phyloP scores from a whole-genome alignment of 2,797 vertebrate genomes.

The Neoniphon sammara region DNA sequence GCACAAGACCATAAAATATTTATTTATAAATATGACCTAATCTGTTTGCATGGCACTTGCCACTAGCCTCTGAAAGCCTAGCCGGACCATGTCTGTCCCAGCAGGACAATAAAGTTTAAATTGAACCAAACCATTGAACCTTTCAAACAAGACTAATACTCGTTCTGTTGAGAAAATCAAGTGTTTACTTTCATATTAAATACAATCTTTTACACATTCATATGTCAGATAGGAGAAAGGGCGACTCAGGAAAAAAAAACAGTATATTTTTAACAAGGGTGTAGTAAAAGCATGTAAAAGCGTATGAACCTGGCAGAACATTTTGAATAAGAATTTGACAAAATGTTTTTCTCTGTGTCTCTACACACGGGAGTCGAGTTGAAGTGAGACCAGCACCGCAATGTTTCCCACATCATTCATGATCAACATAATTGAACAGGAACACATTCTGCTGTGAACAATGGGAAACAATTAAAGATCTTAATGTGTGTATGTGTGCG shows the following conservation, averaged over 20 bases:
- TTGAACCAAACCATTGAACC: conserved; percentile 50
- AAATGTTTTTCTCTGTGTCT: conserved; percentile 56
- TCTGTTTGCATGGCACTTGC: conserved; percentile 62
- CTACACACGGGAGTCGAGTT: conserved; percentile 52
- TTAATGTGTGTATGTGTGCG: conserved; percentile 17
- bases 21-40: conserved; percentile 60
- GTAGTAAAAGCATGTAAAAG: no score
- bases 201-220: conserved; percentile 56
- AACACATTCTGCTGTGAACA: conserved; percentile 56
- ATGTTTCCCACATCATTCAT: conserved; percentile 71
- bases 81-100: conserved; percentile 56
- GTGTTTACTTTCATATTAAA: conserved; percentile 74
- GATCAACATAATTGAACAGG: conserved; percentile 58
- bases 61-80: conserved; percentile 64
- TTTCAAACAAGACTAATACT: conserved; percentile 43
- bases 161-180: conserved; percentile 52
- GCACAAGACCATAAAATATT: conserved; percentile 56
- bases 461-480: conserved; percentile 68
- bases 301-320: conserved; percentile 48
- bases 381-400: conserved; percentile 48
- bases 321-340: conserved; percentile 25
- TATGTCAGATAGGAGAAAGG: conserved; percentile 52
- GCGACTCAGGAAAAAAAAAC: conserved; percentile 52
- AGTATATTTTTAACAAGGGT: no score
- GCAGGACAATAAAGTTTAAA: conserved; percentile 67